phyloP scores from a whole-genome alignment of 2,113 vertebrate genomes.

The Nesogale talazaci region DNA sequence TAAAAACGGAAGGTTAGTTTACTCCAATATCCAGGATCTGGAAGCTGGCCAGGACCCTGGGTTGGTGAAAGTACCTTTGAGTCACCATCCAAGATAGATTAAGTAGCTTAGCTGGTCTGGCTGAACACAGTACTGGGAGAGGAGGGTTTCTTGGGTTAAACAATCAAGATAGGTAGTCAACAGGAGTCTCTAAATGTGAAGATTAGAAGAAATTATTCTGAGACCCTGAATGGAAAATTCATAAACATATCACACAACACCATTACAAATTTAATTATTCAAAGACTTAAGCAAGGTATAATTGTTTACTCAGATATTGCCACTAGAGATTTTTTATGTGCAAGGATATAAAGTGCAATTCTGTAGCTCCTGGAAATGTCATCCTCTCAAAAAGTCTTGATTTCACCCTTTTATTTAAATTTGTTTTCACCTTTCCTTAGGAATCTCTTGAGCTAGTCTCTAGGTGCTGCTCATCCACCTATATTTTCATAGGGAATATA shows the following conservation, averaged over 20 bases:
- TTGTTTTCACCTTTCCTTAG: not conserved
- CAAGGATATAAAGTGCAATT: not conserved
- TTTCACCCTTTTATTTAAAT: constrained; percentile 39
- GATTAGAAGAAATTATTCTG: not conserved
- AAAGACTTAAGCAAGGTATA: not conserved
- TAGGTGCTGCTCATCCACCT: not conserved
- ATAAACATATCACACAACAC: not conserved
- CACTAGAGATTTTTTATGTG: not conserved
- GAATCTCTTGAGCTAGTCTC: not conserved
- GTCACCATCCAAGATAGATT: not conserved
- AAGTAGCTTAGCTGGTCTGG: not conserved
- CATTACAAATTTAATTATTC: constrained; percentile 12
- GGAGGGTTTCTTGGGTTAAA: not conserved
- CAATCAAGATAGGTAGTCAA: not conserved
- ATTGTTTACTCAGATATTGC: constrained; percentile 18
- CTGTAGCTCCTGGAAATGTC: not conserved
- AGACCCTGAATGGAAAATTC: constrained; percentile 15
- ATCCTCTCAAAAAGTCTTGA: not conserved
- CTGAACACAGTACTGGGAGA: not conserved
- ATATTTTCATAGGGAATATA: too few relatives aligned
- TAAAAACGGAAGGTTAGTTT: not conserved
- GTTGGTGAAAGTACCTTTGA: not conserved
- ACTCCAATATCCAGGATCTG: not conserved
- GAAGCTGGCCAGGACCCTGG: not conserved
- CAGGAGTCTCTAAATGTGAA: not conserved